Evolutionary conservation across 2,888 invertebrate species (phyloP), one percentile per base, ranked within the genome.

Genomic region (Apotomis capreana): DNA sequence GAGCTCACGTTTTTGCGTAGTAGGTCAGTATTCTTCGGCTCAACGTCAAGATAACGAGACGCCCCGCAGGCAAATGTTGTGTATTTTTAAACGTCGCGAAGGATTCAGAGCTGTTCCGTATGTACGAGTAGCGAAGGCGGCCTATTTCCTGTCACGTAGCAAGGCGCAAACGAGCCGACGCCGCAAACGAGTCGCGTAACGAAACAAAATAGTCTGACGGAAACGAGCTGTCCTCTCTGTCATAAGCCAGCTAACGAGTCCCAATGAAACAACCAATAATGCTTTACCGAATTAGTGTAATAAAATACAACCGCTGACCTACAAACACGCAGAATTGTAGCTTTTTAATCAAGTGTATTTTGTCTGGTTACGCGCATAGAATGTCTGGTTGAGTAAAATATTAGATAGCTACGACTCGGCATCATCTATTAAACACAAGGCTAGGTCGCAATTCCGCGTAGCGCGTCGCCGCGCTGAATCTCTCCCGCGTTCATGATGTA

Each of bases 61-160:
- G 13, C 40, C 6, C 6, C 26, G 64, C 44, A 44, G 37, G 15
- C 64, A 64, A 64, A 64, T 57, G 57, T 40, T 13, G 44, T 37
- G 13, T 67, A 36, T 64, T 60, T 65, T 65, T 70, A 61, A 55
- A 62, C 13, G 70, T 54, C 52, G 52, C 71, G n/a, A 62, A 58
- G 57, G 51, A 71, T 62, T 61, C 58, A 62, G 26, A 26, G 61
- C 61, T n/a, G 36, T 44, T 58, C 51, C 59, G 63, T 40, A 44
- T 54, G 54, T 69, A 54, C 55, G 26, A 26, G 69, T 64, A 55
- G 78, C 76, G 77, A 74, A 79, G 76, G 78, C 78, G 83, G 84
- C 86, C 84, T 84, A 83, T 84, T 87, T 86, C 83, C 80, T 79
- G 86, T 86, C 87, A 87, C 87, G 85, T 87, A 83, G 81, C 73